Conservation (phyloP, 2,797 vertebrate genomes). For the Austrolebias charrua region DNA sequence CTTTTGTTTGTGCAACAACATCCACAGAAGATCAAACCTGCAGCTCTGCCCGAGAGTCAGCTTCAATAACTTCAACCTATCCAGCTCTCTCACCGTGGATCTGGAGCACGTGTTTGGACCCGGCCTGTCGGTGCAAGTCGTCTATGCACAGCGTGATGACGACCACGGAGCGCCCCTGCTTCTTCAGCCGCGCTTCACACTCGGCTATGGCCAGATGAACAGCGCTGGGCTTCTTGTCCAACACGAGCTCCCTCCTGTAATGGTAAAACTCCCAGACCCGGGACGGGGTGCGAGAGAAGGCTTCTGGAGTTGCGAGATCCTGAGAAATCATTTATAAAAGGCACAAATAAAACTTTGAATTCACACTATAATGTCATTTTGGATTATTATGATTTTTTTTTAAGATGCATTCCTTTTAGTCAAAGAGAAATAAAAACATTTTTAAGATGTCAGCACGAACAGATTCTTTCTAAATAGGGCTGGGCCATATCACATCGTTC, state of each 20-base stretch:
- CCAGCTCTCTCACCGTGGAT: slow-evolving; percentile 85
- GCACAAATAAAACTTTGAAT: too few relatives aligned
- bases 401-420: background rate
- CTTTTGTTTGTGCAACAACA: too few relatives aligned
- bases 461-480: slow-evolving; percentile 11
- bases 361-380: too few relatives aligned
- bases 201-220: slow-evolving; percentile 89
- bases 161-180: slow-evolving; percentile 86
- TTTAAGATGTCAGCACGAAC: background rate
- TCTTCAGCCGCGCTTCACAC: slow-evolving; percentile 86
- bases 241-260: slow-evolving; percentile 87
- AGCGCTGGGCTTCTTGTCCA: slow-evolving; percentile 83
- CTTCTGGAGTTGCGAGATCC: slow-evolving; percentile 91
- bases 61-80: background rate
- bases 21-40: too few relatives aligned
- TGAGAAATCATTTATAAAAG: slow-evolving; percentile 51
- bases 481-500: too few relatives aligned
- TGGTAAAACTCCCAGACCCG: slow-evolving; percentile 98
- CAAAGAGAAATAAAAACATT: background rate
- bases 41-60: too few relatives aligned
- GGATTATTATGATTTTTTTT: too few relatives aligned
- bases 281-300: slow-evolving; percentile 89
- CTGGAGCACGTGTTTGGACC: slow-evolving; percentile 88
- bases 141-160: slow-evolving; percentile 96
- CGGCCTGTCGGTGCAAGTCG: slow-evolving; percentile 90